These are phyloP conservation scores for Calycopis cecrops DNA, from an alignment of 1,140 invertebrate species.

Conservation along the genomic window DNA sequence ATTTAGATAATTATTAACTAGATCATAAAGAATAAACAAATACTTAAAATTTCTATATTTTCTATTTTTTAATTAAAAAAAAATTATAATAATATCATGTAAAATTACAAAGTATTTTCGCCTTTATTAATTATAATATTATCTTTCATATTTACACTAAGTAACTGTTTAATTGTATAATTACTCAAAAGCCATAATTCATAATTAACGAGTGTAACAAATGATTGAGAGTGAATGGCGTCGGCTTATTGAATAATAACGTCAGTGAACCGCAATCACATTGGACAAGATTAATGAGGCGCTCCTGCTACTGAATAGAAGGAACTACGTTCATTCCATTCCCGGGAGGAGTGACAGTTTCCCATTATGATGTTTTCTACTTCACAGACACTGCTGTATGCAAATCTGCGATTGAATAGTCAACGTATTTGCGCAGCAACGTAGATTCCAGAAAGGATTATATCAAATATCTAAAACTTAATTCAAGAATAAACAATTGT, in stretches of 20 bases:
- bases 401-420: constrained; percentile 5
- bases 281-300: constrained; percentile 52
- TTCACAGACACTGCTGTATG: constrained; percentile 5
- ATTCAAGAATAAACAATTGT: no score
- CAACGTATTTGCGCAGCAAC: not conserved
- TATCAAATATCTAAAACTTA: no score
- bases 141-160: no score
- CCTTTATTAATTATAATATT: no score
- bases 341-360: constrained; percentile 31
- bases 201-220: constrained; percentile 3
- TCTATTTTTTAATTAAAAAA: no score
- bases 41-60: no score
- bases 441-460: not conserved
- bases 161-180: no score
- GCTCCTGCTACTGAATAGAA: constrained; percentile 45
- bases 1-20: no score
- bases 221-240: constrained; percentile 10
- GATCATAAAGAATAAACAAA: no score
- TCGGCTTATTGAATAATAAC: constrained; percentile 44
- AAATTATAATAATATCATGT: no score
- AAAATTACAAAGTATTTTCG: no score
- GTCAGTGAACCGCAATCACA: constrained; percentile 50
- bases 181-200: not conserved
- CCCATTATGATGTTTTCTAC: constrained; percentile 18
- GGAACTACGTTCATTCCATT: constrained; percentile 40